Evolutionary conservation across 1,140 invertebrate species (phyloP).

Genomic region (Musca vetustissima): DNA sequence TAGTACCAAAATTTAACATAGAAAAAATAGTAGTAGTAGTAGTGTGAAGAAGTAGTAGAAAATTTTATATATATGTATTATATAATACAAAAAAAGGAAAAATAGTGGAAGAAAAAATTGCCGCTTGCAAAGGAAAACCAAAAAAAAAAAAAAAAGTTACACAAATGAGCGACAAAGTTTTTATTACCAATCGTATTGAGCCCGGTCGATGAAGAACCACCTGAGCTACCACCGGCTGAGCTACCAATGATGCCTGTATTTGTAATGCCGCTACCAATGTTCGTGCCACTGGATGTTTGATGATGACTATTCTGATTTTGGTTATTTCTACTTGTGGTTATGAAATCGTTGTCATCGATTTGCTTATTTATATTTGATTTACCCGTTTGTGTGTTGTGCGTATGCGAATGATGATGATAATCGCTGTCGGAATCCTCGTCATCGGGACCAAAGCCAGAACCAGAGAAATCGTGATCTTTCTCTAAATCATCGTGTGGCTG

Average conservation of each 20-base stretch:
- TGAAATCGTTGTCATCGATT: conserved; percentile 45
- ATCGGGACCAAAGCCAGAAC: conserved; percentile 70
- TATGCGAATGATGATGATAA: conserved; percentile 31
- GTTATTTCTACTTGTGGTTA: conserved; percentile 31
- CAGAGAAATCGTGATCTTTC: conserved; percentile 69
- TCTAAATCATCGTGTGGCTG: conserved; percentile 59
- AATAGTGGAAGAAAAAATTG: background rate
- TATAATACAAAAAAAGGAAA: background rate
- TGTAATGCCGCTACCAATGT: conserved; percentile 52
- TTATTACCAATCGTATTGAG: conserved; percentile 52
- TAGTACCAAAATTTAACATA: no score
- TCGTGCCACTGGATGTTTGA: conserved; percentile 53
- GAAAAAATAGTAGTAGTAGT: no score
- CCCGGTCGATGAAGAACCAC: conserved; percentile 42
- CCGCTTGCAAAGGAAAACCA: no score
- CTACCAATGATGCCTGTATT: conserved; percentile 45
- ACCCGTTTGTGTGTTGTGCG: conserved; percentile 34
- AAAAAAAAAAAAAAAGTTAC: background rate
- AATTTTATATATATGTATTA: no score
- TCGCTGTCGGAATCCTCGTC: conserved; percentile 62
- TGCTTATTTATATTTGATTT: conserved; percentile 35
- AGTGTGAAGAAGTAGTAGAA: background rate
- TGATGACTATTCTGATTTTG: conserved; percentile 36
- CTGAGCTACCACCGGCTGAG: conserved; percentile 52
- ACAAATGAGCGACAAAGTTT: conserved; percentile 30